These are phyloP conservation scores for Morelia viridis DNA, from an alignment of 2,797 vertebrate genomes.

Conservation along the genomic window DNA sequence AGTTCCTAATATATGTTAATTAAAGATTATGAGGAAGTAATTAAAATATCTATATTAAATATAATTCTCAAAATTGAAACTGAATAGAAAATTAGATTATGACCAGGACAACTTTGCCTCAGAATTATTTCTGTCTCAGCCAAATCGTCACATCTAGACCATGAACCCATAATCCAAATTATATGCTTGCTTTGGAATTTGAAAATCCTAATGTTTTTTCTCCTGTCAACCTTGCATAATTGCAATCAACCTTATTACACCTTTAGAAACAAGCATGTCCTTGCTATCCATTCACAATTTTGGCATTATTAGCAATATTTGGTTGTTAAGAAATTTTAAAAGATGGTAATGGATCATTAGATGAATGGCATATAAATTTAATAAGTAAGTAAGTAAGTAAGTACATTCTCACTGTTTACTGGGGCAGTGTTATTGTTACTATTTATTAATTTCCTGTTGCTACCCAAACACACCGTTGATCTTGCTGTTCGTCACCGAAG, in stretches of 20 bases:
- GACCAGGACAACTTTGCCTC: not conserved
- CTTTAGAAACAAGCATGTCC: conserved; percentile 10
- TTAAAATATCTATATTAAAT: not conserved
- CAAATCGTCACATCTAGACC: not conserved
- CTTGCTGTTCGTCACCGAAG: no score
- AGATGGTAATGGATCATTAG: conserved; percentile 16
- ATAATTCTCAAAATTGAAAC: not conserved
- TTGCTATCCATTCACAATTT: not conserved
- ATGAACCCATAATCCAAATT: not conserved
- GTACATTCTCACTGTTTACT: conserved; percentile 7
- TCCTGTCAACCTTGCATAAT: conserved; percentile 11
- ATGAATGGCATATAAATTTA: no score
- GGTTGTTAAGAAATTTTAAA: conserved; percentile 8
- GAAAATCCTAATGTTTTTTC: conserved; percentile 10
- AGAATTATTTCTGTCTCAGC: not conserved
- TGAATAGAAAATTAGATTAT: not conserved
- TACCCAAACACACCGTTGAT: no score
- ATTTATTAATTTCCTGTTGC: no score
- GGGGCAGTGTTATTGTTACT: no score
- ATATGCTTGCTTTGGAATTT: not conserved
- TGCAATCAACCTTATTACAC: conserved; percentile 9
- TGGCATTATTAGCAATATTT: conserved; percentile 11
- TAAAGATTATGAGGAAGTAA: not conserved
- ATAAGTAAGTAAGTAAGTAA: no score
- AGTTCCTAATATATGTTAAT: not conserved